Percentiles rank a stretch among this genome's conserved stretches.
Conservation (phyloP, 2,888 invertebrate species). For the Chirona hameri region DNA sequence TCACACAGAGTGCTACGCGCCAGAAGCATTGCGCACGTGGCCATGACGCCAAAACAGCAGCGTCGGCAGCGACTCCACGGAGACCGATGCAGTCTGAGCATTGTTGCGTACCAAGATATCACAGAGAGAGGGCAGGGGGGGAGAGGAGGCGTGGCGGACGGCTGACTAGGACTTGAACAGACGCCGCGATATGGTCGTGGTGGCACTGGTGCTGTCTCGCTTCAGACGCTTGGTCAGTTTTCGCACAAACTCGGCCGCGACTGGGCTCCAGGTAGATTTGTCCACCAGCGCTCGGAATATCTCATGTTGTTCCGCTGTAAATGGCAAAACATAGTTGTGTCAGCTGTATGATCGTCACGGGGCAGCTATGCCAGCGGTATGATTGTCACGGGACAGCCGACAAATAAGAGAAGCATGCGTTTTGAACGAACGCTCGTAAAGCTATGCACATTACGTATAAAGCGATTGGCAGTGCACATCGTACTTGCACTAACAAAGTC, state of each 20-base stretch:
- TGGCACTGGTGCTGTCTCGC: neutral
- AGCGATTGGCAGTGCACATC: no score
- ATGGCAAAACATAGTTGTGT: neutral
- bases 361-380: no score
- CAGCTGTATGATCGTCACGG: no score
- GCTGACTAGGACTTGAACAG: neutral
- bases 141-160: neutral
- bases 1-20: no score
- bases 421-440: no score
- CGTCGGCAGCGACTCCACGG: neutral
- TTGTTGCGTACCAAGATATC: neutral
- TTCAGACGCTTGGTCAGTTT: conserved; percentile 6
- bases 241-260: conserved; percentile 5
- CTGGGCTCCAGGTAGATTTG: neutral
- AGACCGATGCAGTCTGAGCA: neutral
- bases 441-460: no score
- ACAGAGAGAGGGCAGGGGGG: neutral
- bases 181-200: neutral
- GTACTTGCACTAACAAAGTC: no score
- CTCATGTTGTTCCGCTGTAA: neutral
- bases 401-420: no score
- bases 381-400: no score
- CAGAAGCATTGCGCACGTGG: no score
- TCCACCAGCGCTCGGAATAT: neutral
- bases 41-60: neutral